Conservation (phyloP, 1,140 invertebrate species). For the Lepidurus couesii region DNA sequence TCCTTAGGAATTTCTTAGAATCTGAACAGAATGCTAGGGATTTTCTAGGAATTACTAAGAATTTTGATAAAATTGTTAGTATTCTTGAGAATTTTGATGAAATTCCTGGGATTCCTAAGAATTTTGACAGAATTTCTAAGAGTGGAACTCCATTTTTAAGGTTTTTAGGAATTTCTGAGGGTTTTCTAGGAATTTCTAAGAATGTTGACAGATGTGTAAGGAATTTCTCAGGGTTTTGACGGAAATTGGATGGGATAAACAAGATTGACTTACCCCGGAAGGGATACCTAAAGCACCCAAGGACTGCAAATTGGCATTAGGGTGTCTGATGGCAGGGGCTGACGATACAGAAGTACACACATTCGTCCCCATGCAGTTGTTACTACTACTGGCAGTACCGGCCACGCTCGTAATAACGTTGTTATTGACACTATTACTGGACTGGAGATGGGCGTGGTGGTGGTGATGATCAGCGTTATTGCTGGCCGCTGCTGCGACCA, state of each 20-base stretch:
- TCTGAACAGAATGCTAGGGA: too few relatives aligned
- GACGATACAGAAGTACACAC: not conserved
- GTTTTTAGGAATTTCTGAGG: not conserved
- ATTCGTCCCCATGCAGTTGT: conserved; percentile 20
- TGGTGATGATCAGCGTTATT: conserved; percentile 36
- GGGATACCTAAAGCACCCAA: not conserved
- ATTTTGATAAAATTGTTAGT: not conserved
- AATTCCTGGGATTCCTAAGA: not conserved
- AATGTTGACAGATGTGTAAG: not conserved
- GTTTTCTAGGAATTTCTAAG: not conserved
- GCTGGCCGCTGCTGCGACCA: conserved; percentile 42
- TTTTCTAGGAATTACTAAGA: not conserved
- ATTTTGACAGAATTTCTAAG: too few relatives aligned
- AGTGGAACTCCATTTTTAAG: too few relatives aligned
- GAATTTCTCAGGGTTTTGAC: not conserved
- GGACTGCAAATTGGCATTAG: not conserved
- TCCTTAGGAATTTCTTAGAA: too few relatives aligned
- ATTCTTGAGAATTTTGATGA: not conserved
- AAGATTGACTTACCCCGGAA: not conserved
- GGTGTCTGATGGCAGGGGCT: not conserved
- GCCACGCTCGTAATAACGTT: conserved; percentile 9
- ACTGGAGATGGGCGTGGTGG: conserved; percentile 18
- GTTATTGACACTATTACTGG: not conserved
- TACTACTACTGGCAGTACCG: not conserved
- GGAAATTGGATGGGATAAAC: not conserved